Conservation (phyloP, 2,113 vertebrate genomes). For the Lota lota region DNA sequence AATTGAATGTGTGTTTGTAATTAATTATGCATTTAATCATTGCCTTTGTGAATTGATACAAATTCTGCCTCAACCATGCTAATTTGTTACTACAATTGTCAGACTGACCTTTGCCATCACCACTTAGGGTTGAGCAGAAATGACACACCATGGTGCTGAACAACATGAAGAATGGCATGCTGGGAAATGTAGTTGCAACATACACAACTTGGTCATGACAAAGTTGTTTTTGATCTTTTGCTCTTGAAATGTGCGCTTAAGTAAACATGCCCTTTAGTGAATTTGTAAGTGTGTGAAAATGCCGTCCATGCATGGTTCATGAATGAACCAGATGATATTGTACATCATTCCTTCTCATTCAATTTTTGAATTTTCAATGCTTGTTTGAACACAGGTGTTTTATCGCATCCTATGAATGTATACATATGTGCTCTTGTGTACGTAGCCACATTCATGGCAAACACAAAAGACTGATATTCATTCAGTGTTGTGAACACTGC, state of each 20-base stretch:
- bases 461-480: conserved; percentile 77
- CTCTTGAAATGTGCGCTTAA: conserved; percentile 24
- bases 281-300: conserved; percentile 11
- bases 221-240: conserved; percentile 21
- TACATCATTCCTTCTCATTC: conserved; percentile 83
- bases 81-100: not conserved
- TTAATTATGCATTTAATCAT: conserved; percentile 14
- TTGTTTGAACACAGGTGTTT: conserved; percentile 81
- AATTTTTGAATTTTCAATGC: conserved; percentile 81
- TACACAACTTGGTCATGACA: conserved; percentile 22
- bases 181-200: conserved; percentile 34
- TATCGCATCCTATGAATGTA: conserved; percentile 96
- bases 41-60: conserved; percentile 39
- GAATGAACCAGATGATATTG: conserved; percentile 41
- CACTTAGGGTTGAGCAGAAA: not conserved
- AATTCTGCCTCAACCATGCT: conserved; percentile 50
- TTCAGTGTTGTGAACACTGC: conserved; percentile 64
- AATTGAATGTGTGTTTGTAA: conserved; percentile 33
- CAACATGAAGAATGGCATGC: conserved; percentile 25
- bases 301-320: conserved; percentile 35
- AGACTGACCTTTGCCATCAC: too few relatives aligned
- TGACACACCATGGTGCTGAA: conserved; percentile 46
- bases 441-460: conserved; percentile 78
- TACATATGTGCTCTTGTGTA: conserved; percentile 72
- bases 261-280: conserved; percentile 11